phyloP scores from a whole-genome alignment of 2,113 vertebrate genomes.

The Calyptommatus sinebrachiatus region DNA sequence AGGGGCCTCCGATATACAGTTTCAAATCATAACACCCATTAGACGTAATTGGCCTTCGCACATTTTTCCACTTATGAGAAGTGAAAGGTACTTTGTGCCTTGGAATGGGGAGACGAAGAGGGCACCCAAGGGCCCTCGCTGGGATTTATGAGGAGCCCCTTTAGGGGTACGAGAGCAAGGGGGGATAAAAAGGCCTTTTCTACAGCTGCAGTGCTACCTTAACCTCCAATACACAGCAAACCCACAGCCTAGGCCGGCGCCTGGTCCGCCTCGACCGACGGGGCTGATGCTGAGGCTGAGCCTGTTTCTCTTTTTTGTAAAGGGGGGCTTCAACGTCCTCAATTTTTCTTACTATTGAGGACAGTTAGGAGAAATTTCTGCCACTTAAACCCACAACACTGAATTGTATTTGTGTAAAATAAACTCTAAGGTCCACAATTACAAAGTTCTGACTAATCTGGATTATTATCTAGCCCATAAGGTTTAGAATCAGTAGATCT shows the following conservation, averaged over 20 bases:
- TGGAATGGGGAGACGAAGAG: neutral
- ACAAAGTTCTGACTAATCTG: conserved; percentile 20
- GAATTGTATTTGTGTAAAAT: neutral
- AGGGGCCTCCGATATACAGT: neutral
- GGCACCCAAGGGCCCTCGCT: neutral
- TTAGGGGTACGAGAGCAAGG: conserved; percentile 42
- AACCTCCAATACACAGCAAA: conserved; percentile 45
- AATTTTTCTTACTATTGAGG: neutral
- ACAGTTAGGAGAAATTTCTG: neutral
- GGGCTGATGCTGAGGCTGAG: no score
- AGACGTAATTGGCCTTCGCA: neutral
- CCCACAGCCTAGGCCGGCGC: neutral
- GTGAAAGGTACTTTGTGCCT: conserved; percentile 25
- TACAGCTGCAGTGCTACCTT: conserved; percentile 22
- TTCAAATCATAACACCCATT: accelerated
- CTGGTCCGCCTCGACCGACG: neutral
- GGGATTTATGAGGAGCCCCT: conserved; percentile 30
- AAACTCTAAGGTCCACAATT: neutral
- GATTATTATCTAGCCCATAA: conserved; percentile 23
- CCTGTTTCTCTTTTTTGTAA: accelerated
- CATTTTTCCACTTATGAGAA: neutral
- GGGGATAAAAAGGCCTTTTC: conserved; percentile 40
- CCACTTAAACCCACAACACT: neutral
- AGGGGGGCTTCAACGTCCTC: neutral
- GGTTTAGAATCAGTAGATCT: neutral